Percentiles rank a stretch among this genome's conserved stretches.
Conservation (phyloP, 2,113 vertebrate species). For the Mionectes macconnelli region DNA sequence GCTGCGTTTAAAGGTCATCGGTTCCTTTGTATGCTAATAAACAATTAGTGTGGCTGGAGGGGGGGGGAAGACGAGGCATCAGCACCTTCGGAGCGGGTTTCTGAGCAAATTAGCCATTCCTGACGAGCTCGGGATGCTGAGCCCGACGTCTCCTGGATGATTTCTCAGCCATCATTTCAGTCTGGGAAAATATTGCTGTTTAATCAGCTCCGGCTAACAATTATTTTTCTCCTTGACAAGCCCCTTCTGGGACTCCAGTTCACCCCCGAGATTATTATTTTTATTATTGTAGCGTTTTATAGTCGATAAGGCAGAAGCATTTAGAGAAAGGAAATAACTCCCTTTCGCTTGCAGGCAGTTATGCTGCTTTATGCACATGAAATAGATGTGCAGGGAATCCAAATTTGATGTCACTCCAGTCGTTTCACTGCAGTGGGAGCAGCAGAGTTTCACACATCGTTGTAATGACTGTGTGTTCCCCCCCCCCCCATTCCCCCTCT, state of each 20-base stretch:
- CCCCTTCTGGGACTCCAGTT: slow-evolving; percentile 12
- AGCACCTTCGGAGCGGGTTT: not conserved
- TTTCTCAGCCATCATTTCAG: not conserved
- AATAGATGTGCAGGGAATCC: not conserved
- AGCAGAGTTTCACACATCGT: not conserved
- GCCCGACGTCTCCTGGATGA: not conserved
- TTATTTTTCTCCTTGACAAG: slow-evolving; percentile 52
- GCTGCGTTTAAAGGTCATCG: slow-evolving; percentile 46
- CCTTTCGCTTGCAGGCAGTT: slow-evolving; percentile 36
- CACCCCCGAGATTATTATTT: not conserved
- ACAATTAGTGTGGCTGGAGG: slow-evolving; percentile 46
- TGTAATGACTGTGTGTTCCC: not conserved
- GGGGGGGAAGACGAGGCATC: not conserved
- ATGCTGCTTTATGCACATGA: not conserved
- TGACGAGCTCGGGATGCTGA: not conserved
- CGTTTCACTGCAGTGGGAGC: not conserved
- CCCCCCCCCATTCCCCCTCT: not conserved
- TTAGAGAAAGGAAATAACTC: slow-evolving; percentile 1
- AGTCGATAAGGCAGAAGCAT: slow-evolving; percentile 13
- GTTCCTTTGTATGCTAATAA: slow-evolving; percentile 66
- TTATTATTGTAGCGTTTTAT: slow-evolving; percentile 1
- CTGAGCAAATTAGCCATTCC: slow-evolving; percentile 19
- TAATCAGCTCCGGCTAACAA: slow-evolving; percentile 52
- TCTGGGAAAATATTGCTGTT: slow-evolving; percentile 11
- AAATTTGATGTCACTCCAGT: not conserved